phyloP scores from a whole-genome alignment of 1,140 invertebrate genomes.

The Aplysia californica region DNA sequence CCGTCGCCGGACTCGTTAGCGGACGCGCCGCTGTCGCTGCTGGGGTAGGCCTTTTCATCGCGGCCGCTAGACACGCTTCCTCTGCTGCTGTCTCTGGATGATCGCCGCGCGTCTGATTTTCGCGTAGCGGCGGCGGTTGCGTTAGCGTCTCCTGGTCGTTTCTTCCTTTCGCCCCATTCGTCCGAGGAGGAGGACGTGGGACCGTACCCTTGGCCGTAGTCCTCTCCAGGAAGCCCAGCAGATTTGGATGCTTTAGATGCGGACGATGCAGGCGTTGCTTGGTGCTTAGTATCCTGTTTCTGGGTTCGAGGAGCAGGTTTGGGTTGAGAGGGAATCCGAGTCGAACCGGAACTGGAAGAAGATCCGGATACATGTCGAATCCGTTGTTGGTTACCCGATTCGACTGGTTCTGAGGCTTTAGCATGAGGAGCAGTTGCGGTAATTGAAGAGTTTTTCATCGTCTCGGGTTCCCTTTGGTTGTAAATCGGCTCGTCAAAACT shows the following conservation, averaged over 20 bases:
- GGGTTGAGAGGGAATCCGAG: not conserved
- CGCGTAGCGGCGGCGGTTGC: not conserved
- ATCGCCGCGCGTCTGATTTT: constrained; percentile 22
- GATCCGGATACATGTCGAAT: too few relatives aligned
- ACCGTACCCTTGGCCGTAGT: not conserved
- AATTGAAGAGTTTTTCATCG: too few relatives aligned
- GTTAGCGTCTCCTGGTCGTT: not conserved
- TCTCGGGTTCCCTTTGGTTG: too few relatives aligned
- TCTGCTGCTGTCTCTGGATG: constrained; percentile 18
- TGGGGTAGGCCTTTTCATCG: not conserved
- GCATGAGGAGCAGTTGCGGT: too few relatives aligned
- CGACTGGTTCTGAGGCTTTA: too few relatives aligned
- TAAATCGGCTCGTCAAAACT: constrained; percentile 62
- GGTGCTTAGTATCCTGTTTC: not conserved
- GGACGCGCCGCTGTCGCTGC: not conserved
- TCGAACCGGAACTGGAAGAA: not conserved
- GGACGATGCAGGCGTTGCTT: not conserved
- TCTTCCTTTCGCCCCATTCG: not conserved
- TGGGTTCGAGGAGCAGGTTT: constrained; percentile 1
- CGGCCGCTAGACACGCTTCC: not conserved
- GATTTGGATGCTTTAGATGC: too few relatives aligned
- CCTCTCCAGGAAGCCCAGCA: not conserved
- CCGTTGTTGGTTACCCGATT: too few relatives aligned
- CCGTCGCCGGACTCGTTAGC: too few relatives aligned
- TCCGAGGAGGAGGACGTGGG: not conserved